These are phyloP conservation scores for Serranus cabrilla DNA, from an alignment of 2,797 vertebrate genomes.

Conservation along the genomic window DNA sequence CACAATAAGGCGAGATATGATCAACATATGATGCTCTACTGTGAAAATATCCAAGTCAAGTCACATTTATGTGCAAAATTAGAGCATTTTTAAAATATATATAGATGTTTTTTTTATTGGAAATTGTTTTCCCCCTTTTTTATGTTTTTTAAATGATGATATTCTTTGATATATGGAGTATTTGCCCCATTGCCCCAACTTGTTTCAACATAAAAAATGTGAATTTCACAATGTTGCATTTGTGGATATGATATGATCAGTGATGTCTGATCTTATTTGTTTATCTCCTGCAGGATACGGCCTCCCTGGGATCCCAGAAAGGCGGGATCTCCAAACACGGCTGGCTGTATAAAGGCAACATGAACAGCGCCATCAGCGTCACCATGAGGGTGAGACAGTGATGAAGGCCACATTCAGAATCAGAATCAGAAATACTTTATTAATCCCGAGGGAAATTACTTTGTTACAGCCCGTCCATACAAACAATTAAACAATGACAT, in stretches of 20 bases:
- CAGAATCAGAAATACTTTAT: no score
- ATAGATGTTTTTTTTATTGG: not conserved
- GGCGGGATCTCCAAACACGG: slow-evolving; percentile 97
- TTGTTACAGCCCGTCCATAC: no score
- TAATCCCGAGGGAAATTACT: no score
- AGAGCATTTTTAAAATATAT: not conserved
- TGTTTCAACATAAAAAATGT: not conserved
- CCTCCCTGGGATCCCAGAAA: slow-evolving; percentile 97
- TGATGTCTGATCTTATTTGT: slow-evolving; percentile 34
- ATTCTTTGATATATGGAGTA: no score
- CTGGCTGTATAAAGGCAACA: slow-evolving; percentile 98
- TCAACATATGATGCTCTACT: slow-evolving; percentile 18
- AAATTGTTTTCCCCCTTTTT: not conserved
- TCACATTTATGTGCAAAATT: no score
- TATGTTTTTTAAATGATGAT: not conserved
- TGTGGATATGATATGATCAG: not conserved
- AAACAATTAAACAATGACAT: no score
- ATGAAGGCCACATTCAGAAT: not conserved
- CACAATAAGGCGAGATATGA: slow-evolving; percentile 2
- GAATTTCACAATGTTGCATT: not conserved
- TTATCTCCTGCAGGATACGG: slow-evolving; percentile 89
- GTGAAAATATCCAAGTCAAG: slow-evolving; percentile 26
- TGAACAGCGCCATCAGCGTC: slow-evolving; percentile 99
- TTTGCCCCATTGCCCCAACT: not conserved
- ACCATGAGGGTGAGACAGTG: slow-evolving; percentile 94